These are phyloP conservation scores for Halocynthia aurantium DNA, from an alignment of 23 tunicate genomes.

Conservation along the genomic window DNA sequence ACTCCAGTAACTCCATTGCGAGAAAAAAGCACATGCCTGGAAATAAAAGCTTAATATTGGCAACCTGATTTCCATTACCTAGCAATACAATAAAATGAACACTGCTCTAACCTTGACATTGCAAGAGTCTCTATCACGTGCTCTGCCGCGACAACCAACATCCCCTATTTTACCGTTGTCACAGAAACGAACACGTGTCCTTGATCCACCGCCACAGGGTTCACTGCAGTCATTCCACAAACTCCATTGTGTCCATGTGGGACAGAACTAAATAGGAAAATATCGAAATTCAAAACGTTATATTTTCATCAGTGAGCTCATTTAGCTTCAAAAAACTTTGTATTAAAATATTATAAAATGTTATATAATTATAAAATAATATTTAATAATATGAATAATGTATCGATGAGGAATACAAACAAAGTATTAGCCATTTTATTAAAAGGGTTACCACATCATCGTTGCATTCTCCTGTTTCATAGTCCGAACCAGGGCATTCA, in stretches of 20 bases:
- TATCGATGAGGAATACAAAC: no score
- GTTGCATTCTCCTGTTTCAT: neutral
- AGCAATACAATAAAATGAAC: neutral
- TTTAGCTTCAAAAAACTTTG: no score
- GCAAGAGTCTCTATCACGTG: constrained; percentile 20
- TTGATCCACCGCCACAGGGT: constrained; percentile 40
- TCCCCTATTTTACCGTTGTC: constrained; percentile 43
- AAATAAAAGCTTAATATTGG: neutral
- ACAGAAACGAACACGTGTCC: constrained; percentile 25
- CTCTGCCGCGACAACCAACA: constrained; percentile 38
- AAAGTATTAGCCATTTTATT: no score
- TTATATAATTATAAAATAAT: no score
- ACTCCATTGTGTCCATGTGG: constrained; percentile 30
- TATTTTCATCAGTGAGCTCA: no score
- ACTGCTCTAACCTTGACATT: constrained; percentile 6
- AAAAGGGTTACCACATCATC: no score
- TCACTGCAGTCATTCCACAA: constrained; percentile 35
- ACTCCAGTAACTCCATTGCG: constrained; percentile 4
- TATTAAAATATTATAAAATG: no score
- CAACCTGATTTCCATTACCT: neutral
- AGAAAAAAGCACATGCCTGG: neutral
- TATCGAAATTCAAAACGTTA: no score
- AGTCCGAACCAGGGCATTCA: constrained; percentile 47
- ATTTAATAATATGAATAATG: no score
- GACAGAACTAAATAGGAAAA: neutral